Base-by-base conservation (phyloP, 1,140 invertebrate species). In the Orius insidiosus region DNA sequence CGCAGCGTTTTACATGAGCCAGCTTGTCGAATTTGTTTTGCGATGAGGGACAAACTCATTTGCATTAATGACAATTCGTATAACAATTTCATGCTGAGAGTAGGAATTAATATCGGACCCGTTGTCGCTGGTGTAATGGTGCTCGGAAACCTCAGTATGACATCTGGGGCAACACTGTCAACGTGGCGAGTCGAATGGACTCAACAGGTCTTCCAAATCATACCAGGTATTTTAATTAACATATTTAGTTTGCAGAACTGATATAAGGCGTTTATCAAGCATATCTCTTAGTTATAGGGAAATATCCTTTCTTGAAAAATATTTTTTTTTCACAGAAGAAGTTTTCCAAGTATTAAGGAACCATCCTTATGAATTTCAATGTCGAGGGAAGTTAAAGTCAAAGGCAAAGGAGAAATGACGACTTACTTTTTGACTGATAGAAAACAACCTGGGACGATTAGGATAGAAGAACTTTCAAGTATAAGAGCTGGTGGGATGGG, bases 91-190 rank as follows among this genome's bases (percentile, higher is more conserved):
- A 88, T 89, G 72, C 67, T 95, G 15, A 68, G 88, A 64, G 85
- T 95, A 52, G 85, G 87, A 52, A 79, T 94, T 51, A 92, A 88
- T 61, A 75, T 93, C 52, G 89, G 88, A 0, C 86, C 86, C 2
- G 85, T 92, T 2, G 87, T 93, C 5, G 88, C 89, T 7, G 90
- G 90, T 11, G 90, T 95, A 0, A 93, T 95, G 90, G 89, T 11
- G 87, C 87, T 1, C 68, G 85, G 37, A 94, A 94, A 62, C 90
- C 90, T 9, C 89, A 94, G 58, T 95, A 93, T 61, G 89, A 94
- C 59, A 93, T 94, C 55, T 94, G 88, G 88, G 89, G 89, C 1
- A 94, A 94, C 62, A 90, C 88, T 8, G 89, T 95, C 1, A 93
- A 92, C 63, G 82, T 94, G 2, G 89, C 89, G 1, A 87, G 82